phyloP scores from a whole-genome alignment of 2,113 vertebrate species.

The Cyphomyrus discorhynchus region DNA sequence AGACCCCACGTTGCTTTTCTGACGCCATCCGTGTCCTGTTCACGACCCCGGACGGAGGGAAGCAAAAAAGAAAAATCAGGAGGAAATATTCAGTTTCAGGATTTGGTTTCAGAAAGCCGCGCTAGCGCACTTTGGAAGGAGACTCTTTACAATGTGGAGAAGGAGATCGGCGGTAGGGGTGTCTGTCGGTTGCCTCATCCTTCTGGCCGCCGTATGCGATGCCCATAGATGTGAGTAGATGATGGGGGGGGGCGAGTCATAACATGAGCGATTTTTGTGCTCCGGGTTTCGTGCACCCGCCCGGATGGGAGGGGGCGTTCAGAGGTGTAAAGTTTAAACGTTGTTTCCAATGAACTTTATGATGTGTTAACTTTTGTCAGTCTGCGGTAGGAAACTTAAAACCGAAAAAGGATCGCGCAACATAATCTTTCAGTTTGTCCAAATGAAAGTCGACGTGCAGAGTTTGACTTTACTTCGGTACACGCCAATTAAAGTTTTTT shows the following conservation, averaged over 20 bases:
- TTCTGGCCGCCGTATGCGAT: conserved; percentile 47
- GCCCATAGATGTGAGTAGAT: conserved; percentile 56
- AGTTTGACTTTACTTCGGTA: not conserved
- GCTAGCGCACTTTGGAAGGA: conserved; percentile 32
- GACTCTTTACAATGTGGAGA: conserved; percentile 52
- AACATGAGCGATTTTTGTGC: not conserved
- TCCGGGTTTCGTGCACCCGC: not conserved
- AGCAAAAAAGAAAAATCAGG: conserved; percentile 39
- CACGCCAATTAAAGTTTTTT: not conserved
- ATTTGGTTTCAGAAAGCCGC: conserved; percentile 21
- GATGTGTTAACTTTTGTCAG: not conserved
- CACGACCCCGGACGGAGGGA: not conserved
- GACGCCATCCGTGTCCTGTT: conserved; percentile 19
- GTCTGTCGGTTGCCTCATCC: conserved; percentile 40
- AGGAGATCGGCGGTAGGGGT: conserved; percentile 36
- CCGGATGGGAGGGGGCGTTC: not conserved
- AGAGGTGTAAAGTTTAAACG: not conserved
- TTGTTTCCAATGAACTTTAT: not conserved
- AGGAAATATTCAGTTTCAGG: conserved; percentile 36
- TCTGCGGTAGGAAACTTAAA: not conserved
- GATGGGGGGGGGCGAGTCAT: not conserved
- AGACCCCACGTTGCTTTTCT: conserved; percentile 3
- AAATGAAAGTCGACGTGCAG: not conserved
- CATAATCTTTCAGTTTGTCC: not conserved
- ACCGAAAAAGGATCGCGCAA: not conserved